Evolutionary conservation across 2,888 invertebrate genomes (phyloP).

Genomic region (Poecilus cupreus): DNA sequence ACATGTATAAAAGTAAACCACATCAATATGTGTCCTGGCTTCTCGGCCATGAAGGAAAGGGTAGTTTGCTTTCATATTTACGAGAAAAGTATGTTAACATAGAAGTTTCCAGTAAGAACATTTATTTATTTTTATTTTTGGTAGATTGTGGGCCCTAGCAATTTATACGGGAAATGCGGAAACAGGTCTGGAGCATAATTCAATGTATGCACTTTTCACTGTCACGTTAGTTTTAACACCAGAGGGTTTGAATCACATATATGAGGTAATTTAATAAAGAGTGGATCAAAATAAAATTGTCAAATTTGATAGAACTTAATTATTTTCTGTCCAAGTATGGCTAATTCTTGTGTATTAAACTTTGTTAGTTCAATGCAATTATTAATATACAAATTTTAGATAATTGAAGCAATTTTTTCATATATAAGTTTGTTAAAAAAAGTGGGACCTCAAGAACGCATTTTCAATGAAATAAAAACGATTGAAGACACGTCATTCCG

Average conservation of each 20-base stretch:
- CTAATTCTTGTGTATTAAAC: too few species aligned
- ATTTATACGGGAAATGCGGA: constrained; percentile 83
- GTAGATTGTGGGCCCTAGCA: constrained; percentile 84
- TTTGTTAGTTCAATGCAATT: background rate
- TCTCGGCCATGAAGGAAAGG: constrained; percentile 91
- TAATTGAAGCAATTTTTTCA: constrained; percentile 85
- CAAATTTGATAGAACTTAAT: background rate
- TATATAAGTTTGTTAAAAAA: constrained; percentile 84
- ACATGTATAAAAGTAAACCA: constrained; percentile 85
- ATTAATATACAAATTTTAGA: constrained; percentile 72
- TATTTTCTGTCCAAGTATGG: too few species aligned
- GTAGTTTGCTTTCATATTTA: constrained; percentile 86
- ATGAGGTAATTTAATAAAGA: constrained; percentile 73
- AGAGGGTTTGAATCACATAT: constrained; percentile 82
- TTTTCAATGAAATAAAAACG: constrained; percentile 83
- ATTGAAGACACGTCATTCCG: constrained; percentile 85
- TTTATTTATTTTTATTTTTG: background rate
- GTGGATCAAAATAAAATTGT: background rate
- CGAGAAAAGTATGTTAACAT: constrained; percentile 78
- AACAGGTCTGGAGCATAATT: constrained; percentile 86
- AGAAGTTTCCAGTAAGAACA: background rate
- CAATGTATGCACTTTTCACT: constrained; percentile 85
- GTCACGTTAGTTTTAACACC: constrained; percentile 85
- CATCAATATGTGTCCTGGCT: constrained; percentile 85
- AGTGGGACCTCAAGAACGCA: constrained; percentile 80